Conservation (phyloP, 2,888 invertebrate genomes). For the Euproctis similis region DNA sequence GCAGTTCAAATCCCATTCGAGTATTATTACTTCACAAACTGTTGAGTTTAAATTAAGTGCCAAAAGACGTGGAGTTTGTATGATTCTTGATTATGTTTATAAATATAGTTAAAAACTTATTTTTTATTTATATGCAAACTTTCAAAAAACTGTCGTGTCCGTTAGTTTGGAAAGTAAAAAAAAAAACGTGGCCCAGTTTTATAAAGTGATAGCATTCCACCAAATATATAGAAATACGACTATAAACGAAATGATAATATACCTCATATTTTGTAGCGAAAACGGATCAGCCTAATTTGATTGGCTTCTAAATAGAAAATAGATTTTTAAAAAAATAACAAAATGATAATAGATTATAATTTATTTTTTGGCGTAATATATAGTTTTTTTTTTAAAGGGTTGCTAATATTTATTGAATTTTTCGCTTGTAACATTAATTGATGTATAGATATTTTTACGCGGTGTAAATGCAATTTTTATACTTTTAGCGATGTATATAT, state of each 20-base stretch:
- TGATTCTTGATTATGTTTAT: too few relatives aligned
- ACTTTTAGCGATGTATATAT: slow-evolving; percentile 29
- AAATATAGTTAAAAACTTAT: neutral
- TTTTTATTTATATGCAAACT: neutral
- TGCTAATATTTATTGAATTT: slow-evolving; percentile 27
- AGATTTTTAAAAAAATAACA: slow-evolving; percentile 22
- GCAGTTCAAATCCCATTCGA: too few relatives aligned
- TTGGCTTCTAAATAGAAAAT: slow-evolving; percentile 38
- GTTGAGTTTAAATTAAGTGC: too few relatives aligned
- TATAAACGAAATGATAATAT: slow-evolving; percentile 42
- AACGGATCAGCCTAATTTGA: slow-evolving; percentile 41
- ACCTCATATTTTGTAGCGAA: slow-evolving; percentile 71
- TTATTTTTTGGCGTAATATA: slow-evolving; percentile 24
- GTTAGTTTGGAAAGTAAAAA: slow-evolving; percentile 13
- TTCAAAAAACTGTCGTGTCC: slow-evolving; percentile 14
- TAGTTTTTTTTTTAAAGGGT: slow-evolving; percentile 20
- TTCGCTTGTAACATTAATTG: slow-evolving; percentile 26
- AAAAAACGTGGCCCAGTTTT: slow-evolving; percentile 10
- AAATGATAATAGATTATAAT: slow-evolving; percentile 28
- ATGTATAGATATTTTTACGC: slow-evolving; percentile 27
- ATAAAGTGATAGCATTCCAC: slow-evolving; percentile 36
- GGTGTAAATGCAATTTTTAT: slow-evolving; percentile 35
- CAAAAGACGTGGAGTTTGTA: too few relatives aligned
- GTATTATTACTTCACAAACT: too few relatives aligned
- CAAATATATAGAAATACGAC: slow-evolving; percentile 28